phyloP scores from a whole-genome alignment of 1,140 invertebrate species.

The Nixonia krombeini region DNA sequence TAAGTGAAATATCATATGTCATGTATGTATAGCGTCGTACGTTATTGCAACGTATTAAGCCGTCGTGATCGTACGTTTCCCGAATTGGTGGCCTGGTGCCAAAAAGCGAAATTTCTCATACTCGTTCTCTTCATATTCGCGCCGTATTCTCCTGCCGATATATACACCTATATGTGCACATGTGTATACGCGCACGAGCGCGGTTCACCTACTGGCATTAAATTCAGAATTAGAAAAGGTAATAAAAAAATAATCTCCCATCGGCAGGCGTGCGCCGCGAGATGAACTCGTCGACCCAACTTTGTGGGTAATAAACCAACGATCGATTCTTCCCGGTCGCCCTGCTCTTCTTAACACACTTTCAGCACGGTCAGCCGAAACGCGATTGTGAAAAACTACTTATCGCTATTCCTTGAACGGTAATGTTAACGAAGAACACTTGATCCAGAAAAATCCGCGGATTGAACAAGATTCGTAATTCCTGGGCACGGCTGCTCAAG shows the following conservation, averaged over 20 bases:
- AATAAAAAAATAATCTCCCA: slow-evolving; percentile 33
- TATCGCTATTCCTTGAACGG: too few relatives aligned
- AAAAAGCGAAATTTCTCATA: slow-evolving; percentile 46
- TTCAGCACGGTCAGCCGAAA: background rate
- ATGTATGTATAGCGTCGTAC: slow-evolving; percentile 43
- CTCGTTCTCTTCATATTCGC: slow-evolving; percentile 37
- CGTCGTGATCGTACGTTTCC: slow-evolving; percentile 44
- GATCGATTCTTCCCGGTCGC: slow-evolving; percentile 28
- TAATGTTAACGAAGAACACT: too few relatives aligned
- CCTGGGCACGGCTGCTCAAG: background rate
- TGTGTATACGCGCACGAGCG: too few relatives aligned
- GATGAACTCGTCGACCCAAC: slow-evolving; percentile 21
- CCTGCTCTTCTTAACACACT: background rate
- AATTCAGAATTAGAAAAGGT: slow-evolving; percentile 41
- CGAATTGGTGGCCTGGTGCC: slow-evolving; percentile 44
- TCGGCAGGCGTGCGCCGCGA: slow-evolving; percentile 23
- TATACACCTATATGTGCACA: too few relatives aligned
- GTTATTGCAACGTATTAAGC: slow-evolving; percentile 48
- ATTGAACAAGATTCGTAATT: background rate
- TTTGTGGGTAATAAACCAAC: slow-evolving; percentile 29
- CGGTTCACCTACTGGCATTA: slow-evolving; percentile 33
- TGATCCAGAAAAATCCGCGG: too few relatives aligned
- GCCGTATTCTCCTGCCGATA: slow-evolving; percentile 16
- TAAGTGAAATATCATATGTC: slow-evolving; percentile 52
- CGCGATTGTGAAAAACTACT: too few relatives aligned